Evolutionary conservation across 2,113 vertebrate species (phyloP), one percentile per base, ranked within the genome.

Genomic region (Hyla sarda): DNA sequence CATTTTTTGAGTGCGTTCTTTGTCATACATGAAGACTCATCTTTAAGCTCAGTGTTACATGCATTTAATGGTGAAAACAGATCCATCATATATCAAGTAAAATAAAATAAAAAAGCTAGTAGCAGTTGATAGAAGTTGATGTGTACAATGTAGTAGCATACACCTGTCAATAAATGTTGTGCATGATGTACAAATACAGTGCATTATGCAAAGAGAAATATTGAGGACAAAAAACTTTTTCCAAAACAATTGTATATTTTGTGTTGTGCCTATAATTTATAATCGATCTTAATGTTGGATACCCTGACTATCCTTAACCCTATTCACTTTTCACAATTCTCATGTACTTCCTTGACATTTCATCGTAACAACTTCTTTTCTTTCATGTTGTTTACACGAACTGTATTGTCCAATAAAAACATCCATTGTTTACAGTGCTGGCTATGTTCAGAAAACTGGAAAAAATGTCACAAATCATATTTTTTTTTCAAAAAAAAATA

Each of bases 1-100:
- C 87, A 37, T 2, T 88, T n/a, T 17, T 17, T 23, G n/a, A 13
- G 5, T 0, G 17, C 88, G 84, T 34, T 83, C 52, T 16, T 5
- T 87, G 84, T 84, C 58, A 85, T 82, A 32, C 72, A 82, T 41
- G 16, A 2, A 80, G 0, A 1, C 23, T 65, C 16, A 0, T 71
- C 87, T 89, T 72, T 83, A 34, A 17, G 76, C 25, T 10, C 62
- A 0, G 52, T 11, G 17, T 41, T 79, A 74, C 72, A 65, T 50
- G 23, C 54, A 58, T 37, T 19, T 41, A 65, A 71, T 48, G 41
- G 13, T 47, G 47, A 82, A 65, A 41, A 82, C 81, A 82, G 69
- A 73, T 82, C 21, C 58, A n/a, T 76, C 81, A 82, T 37, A 32
- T 8, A 58, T 13, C 47, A 32, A 72, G 30, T 37, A 82, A 62